Conservation (phyloP, 2,888 invertebrate genomes). For the Aporophyla nigra region DNA sequence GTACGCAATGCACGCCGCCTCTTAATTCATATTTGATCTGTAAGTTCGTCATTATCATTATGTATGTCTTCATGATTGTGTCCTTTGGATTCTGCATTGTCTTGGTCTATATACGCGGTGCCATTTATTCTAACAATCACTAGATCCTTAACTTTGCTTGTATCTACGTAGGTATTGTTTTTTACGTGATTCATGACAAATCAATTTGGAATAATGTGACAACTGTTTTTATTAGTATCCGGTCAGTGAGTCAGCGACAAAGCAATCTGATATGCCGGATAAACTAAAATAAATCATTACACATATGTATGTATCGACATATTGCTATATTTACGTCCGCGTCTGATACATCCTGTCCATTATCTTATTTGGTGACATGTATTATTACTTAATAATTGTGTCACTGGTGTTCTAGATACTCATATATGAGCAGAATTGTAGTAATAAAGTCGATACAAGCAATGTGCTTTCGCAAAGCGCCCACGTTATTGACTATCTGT, state of each 20-base stretch:
- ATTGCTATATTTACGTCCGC: conserved; percentile 21
- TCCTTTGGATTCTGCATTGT: conserved; percentile 54
- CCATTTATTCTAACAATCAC: conserved; percentile 25
- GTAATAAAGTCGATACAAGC: conserved; percentile 44
- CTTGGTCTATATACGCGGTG: conserved; percentile 38
- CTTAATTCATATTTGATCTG: conserved; percentile 69
- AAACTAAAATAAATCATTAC: background rate
- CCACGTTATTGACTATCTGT: conserved; percentile 46
- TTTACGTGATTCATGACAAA: conserved; percentile 50
- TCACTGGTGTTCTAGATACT: conserved; percentile 38
- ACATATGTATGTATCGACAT: background rate
- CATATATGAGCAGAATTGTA: conserved; percentile 39
- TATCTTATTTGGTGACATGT: conserved; percentile 24
- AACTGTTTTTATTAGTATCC: conserved; percentile 45
- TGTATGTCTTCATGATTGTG: conserved; percentile 53
- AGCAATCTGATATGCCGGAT: conserved; percentile 21
- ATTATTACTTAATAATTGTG: conserved; percentile 52
- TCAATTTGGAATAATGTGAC: conserved; percentile 30
- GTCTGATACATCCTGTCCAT: conserved; percentile 15
- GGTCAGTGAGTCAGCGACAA: conserved; percentile 38
- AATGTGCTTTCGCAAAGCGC: conserved; percentile 57
- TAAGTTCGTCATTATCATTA: conserved; percentile 63
- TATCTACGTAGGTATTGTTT: conserved; percentile 1
- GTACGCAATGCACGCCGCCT: conserved; percentile 63
- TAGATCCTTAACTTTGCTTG: conserved; percentile 25